These are phyloP conservation scores for Pluvialis apricaria DNA, from an alignment of 2,113 vertebrate genomes.

Conservation along the genomic window DNA sequence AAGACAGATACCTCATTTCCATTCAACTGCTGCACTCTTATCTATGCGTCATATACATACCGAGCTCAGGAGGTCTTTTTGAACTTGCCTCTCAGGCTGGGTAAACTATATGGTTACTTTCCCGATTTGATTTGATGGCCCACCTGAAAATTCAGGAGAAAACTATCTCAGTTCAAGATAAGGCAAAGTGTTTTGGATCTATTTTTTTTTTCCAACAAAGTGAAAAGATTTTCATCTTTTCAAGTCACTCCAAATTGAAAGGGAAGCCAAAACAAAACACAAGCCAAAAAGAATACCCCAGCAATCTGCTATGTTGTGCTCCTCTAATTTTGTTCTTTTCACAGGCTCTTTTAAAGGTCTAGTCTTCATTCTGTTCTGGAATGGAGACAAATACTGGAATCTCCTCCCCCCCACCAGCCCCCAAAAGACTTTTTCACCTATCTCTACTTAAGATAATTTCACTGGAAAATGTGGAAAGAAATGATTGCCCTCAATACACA, in stretches of 20 bases:
- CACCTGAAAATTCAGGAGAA: not conserved
- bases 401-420: rapidly evolving
- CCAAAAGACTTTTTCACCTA: not conserved
- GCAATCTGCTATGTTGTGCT: not conserved
- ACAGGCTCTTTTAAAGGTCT: not conserved
- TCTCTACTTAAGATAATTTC: not conserved
- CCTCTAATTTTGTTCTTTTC: not conserved
- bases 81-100: not conserved
- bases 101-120: not conserved
- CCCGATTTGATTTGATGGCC: not conserved
- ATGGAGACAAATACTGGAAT: not conserved
- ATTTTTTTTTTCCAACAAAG: not conserved
- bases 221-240: not conserved
- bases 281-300: not conserved
- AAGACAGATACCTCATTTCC: not conserved
- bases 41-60: not conserved
- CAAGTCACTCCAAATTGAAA: not conserved
- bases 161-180: not conserved
- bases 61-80: not conserved
- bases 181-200: not conserved
- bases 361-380: not conserved
- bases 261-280: conserved; percentile 24
- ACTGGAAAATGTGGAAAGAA: not conserved
- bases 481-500: not conserved
- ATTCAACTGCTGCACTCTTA: not conserved